Evolutionary conservation across 2,888 invertebrate species (phyloP).

Genomic region (Dolichomitus sp.): DNA sequence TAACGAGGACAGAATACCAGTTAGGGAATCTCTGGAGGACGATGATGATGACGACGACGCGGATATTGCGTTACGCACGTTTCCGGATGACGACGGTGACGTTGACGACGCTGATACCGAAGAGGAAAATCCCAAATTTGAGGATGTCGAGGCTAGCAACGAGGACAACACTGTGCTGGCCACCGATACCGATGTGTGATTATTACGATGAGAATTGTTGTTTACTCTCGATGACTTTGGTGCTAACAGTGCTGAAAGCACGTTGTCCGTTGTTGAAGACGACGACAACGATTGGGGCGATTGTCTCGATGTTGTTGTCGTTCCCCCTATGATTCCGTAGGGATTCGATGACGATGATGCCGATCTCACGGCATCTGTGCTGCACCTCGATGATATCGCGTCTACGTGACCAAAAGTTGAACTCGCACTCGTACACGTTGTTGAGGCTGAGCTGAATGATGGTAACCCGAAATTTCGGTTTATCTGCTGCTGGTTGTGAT

Average conservation of each 20-base stretch:
- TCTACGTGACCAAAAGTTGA: conserved; percentile 78
- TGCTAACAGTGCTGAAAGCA: conserved; percentile 74
- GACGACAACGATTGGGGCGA: conserved; percentile 53
- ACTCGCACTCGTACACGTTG: conserved; percentile 69
- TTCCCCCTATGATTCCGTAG: conserved; percentile 67
- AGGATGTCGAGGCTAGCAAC: conserved; percentile 71
- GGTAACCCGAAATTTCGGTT: conserved; percentile 66
- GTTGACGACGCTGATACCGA: conserved; percentile 60
- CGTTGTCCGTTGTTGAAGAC: conserved; percentile 65
- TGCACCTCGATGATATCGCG: conserved; percentile 73
- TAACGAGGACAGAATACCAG: conserved; percentile 77
- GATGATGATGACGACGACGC: conserved; percentile 68
- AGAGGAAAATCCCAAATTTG: conserved; percentile 59
- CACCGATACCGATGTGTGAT: conserved; percentile 57
- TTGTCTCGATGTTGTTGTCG: conserved; percentile 49
- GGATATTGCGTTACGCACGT: conserved; percentile 58
- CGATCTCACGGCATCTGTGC: conserved; percentile 74
- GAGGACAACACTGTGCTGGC: conserved; percentile 74
- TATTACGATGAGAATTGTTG: conserved; percentile 61
- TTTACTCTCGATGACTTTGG: conserved; percentile 70
- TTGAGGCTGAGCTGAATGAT: conserved; percentile 69
- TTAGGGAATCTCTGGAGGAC: conserved; percentile 77
- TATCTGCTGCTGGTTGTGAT: conserved; percentile 65
- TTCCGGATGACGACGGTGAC: conserved; percentile 67
- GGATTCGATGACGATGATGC: conserved; percentile 55